Evolutionary conservation across 2,113 vertebrate genomes (phyloP), one percentile per base, ranked within the genome.

Genomic region (Phyllostomus discolor): DNA sequence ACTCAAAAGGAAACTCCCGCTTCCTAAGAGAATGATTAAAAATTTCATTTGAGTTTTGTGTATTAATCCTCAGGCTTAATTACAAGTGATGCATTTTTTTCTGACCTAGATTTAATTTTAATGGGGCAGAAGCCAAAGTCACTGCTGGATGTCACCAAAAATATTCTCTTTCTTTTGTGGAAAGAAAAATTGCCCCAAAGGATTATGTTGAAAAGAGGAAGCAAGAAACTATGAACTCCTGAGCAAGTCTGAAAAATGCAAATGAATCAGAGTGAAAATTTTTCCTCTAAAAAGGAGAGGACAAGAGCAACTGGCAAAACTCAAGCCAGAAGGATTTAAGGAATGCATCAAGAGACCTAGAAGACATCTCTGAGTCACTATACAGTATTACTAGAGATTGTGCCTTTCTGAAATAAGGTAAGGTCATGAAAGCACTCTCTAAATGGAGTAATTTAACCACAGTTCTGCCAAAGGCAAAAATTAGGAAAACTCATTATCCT

Each of bases 151-250:
- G 22, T 59, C 50, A 87, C 20, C 70, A 94, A 92, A 97, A 78
- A 87, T 69, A 81, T 72, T 90, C 14, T 62, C 14, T 62, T 86
- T 92, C 41, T 88, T 95, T 88, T n/a, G 24, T 11, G 15, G 14
- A 88, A 90, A 92, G 28, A 94, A 94, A 95, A 93, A 35, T 50
- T 11, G 26, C 16, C 19, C 20, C 26, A 14, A 80, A 80, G 78
- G 75, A 86, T 92, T 86, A 73, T 76, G 46, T 83, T 94, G 91
- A 88, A 84, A 88, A 84, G 38, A 92, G 12, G 64, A 80, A 94
- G 33, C 46, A 78, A 94, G 26, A 66, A 35, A 86, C 59, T 31
- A 52, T 8, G 46, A 59, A 4, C 26, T 75, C 59, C 83, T 84
- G 22, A 43, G 59, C 43, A 57, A 75, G 48, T 90, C 88, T 88